Base-by-base conservation (phyloP, 2,113 vertebrate species). In the Corydoras maculifer region DNA sequence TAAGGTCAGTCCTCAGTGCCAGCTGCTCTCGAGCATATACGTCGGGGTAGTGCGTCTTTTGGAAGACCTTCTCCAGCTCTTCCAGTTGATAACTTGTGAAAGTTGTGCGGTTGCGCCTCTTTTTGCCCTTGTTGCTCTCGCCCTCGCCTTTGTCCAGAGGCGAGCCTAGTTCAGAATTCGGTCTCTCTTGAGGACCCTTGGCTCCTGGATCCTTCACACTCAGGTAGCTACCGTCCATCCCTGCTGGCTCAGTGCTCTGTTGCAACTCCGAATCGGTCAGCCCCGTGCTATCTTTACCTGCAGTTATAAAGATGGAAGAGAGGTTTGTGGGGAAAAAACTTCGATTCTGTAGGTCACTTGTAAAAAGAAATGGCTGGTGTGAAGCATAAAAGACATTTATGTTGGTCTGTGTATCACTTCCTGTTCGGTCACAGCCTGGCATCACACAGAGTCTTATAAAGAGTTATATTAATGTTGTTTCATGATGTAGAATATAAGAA, bases 11-110 rank as follows among this genome's bases (percentile, higher is more conserved):
- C 87, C 97, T 92, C 87, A 99, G 94, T 57, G 97, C 97, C 74
- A 99, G 90, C 88, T 99, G 97, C 86, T 99, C 97, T 25, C 97
- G 91, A 3, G 97, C 97, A 0, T 99, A 98, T 72, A 99, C 97
- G 0, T 99, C 97, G 0, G 97, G 97, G 80, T 99, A 99, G 86
- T 99, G 97, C 3, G 97, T 99, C 90, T 99, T 99, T 88, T 99
- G 97, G 85, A 99, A 99, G 82, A 98, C 95, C 75, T 98, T 99
- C 86, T 99, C 97, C 87, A 99, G 89, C 84, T 99, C 97, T 76
- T 99, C 97, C 81, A 99, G 86, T 83, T 99, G 97, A 87, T 97
- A 99, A 76, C 95, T 98, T 0, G 97, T 99, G 86, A 99, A 99
- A 80, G 97, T 99, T n/a, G 97, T 99, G 61, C 97, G 91, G 85